Conservation (phyloP, 2,888 invertebrate genomes). For the Leptinotarsa juncta region DNA sequence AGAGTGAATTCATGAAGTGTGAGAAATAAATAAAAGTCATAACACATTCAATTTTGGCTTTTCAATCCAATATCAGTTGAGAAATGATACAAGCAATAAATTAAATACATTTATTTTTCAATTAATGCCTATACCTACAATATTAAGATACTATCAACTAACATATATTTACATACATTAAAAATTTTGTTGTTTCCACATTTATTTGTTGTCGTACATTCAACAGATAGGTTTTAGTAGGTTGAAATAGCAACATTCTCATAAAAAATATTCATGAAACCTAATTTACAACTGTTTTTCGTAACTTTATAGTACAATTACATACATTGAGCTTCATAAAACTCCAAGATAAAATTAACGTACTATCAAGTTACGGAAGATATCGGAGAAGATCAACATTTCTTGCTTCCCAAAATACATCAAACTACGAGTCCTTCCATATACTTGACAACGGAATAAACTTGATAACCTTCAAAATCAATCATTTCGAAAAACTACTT, state of each 20-base stretch:
- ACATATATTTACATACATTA: constrained; percentile 61
- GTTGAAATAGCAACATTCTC: constrained; percentile 45
- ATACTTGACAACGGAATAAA: constrained; percentile 36
- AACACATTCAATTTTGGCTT: no score
- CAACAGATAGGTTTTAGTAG: constrained; percentile 50
- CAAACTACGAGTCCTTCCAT: constrained; percentile 34
- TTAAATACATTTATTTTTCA: constrained; percentile 56
- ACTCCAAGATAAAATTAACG: neutral
- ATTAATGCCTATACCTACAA: constrained; percentile 54
- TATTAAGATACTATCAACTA: constrained; percentile 54
- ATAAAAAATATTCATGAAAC: constrained; percentile 45
- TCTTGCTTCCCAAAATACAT: constrained; percentile 31
- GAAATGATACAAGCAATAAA: constrained; percentile 38
- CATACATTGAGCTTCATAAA: neutral
- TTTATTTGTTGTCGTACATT: constrained; percentile 52
- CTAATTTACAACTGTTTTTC: constrained; percentile 31
- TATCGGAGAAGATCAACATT: neutral
- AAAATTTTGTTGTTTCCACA: constrained; percentile 54
- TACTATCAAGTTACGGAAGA: neutral
- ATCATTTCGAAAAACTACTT: constrained; percentile 25
- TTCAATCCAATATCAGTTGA: neutral
- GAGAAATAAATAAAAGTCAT: no score
- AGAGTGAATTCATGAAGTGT: no score
- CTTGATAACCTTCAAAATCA: constrained; percentile 25
- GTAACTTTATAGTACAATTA: constrained; percentile 2